These are phyloP conservation scores for Dasyprocta punctata DNA, from an alignment of 2,113 vertebrate genomes.

Conservation along the genomic window DNA sequence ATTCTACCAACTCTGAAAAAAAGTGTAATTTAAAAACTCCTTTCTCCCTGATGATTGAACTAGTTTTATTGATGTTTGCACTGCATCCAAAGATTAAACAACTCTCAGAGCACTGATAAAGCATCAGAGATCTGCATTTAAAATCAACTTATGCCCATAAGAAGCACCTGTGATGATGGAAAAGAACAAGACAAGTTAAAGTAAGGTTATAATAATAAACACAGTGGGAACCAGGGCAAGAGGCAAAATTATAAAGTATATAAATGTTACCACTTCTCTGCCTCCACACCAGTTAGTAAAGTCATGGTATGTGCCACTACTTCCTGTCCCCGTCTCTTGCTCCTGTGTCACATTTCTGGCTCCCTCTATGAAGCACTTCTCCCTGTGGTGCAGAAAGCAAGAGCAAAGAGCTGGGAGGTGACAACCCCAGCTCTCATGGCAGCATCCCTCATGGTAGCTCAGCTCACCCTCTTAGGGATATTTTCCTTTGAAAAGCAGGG, in stretches of 20 bases:
- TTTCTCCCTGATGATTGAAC: background rate
- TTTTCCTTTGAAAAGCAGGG: constrained; percentile 27
- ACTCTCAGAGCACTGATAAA: constrained; percentile 11
- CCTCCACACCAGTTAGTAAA: background rate
- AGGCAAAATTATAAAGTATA: background rate
- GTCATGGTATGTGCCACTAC: background rate
- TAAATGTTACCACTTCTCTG: background rate
- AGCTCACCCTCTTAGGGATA: background rate
- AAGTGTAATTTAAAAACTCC: background rate
- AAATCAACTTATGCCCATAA: constrained; percentile 4
- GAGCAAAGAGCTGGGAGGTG: background rate
- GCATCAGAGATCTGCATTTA: background rate
- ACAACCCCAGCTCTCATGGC: background rate
- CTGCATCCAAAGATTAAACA: constrained; percentile 52
- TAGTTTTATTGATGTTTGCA: constrained; percentile 11
- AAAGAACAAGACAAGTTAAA: constrained; percentile 32
- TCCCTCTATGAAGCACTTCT: background rate
- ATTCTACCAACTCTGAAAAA: constrained; percentile 26
- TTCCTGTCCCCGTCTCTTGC: background rate
- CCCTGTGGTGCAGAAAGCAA: background rate
- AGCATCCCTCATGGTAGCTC: background rate
- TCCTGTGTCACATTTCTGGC: background rate
- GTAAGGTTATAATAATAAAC: background rate
- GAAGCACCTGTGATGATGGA: background rate
- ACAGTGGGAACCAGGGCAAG: background rate